Base-by-base conservation (phyloP, 2,113 vertebrate species). In the Phodopus roborovskii region DNA sequence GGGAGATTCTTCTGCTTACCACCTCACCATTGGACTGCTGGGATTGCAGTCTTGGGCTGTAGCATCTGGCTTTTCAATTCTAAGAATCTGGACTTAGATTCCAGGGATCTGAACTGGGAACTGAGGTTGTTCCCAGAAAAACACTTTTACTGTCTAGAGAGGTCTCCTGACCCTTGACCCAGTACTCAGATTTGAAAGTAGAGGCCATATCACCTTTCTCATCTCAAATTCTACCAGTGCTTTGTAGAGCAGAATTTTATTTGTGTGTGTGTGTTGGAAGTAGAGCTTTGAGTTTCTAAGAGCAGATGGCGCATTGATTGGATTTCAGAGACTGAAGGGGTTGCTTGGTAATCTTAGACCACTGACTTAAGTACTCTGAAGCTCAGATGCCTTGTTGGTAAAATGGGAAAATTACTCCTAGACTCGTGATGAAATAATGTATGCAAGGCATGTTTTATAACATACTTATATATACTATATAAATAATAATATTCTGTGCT, bases 311-410 rank as follows among this genome's bases (percentile, higher is more conserved):
- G 28, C 30, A 22, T 4, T 45, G 77, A 45, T 8, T 60, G 82
- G n/a, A 83, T 78, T 91, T 86, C 58, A 62, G 42, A 96, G 71
- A 84, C 9, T 10, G 87, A n/a, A 79, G n/a, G 26, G n/a, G 33
- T n/a, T 88, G 39, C 24, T 68, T 95, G 73, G n/a, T 81, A 45
- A 75, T 5, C n/a, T 81, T 42, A 70, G 58, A 50, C 17, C 10
- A 66, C n/a, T 84, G 78, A 20, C 6, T 81, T 62, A 64, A 48
- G 24, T 53, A 84, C 70, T 89, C 75, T 56, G 82, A 92, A 42
- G 42, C 88, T 91, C 60, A n/a, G 73, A 17, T 85, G 33, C 48
- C 66, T 94, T 81, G 56, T 77, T 60, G 53, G 45, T 70, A 36
- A 90, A 62, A 82, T 60, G 39, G 17, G 28, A 33, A 66, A n/a